Percentiles rank a stretch among this genome's conserved stretches.
These are phyloP conservation scores for Macrotus californicus DNA, from an alignment of 2,113 vertebrate genomes.

Conservation along the genomic window DNA sequence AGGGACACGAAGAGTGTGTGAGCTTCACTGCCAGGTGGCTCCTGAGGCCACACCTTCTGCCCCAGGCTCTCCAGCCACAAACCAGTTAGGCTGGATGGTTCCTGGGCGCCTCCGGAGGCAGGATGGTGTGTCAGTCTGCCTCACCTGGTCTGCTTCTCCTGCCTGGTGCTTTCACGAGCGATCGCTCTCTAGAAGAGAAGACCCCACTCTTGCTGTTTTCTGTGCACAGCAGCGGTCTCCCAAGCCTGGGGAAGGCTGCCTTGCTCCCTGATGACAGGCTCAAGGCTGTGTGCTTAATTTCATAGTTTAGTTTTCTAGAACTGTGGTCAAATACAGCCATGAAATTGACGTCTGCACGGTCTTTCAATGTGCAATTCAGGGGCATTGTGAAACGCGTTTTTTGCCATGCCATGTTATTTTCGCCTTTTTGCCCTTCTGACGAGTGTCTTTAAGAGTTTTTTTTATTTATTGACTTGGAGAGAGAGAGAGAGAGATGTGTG, in stretches of 20 bases:
- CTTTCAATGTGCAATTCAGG: not conserved
- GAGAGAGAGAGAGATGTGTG: too few species aligned
- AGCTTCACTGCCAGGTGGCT: not conserved
- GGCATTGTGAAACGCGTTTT: not conserved
- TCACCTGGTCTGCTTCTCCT: not conserved
- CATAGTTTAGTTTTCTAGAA: not conserved
- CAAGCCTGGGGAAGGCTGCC: not conserved
- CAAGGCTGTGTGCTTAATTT: not conserved
- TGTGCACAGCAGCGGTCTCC: not conserved
- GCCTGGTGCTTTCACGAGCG: not conserved
- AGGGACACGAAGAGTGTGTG: not conserved
- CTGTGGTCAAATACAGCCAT: not conserved
- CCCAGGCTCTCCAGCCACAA: not conserved
- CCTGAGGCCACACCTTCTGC: not conserved
- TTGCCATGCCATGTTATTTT: not conserved
- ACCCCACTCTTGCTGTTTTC: not conserved
- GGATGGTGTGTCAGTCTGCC: not conserved
- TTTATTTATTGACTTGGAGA: too few species aligned
- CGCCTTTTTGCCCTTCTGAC: not conserved
- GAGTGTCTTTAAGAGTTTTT: not conserved
- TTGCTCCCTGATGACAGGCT: not conserved
- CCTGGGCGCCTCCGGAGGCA: not conserved
- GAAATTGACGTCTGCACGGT: not conserved
- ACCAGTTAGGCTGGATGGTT: not conserved
- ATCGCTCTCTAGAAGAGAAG: not conserved